A percentile compares a stretch with the other conserved stretches of the same genome.
These are phyloP conservation scores for Parazoanthus darwini DNA, from an alignment of 92 coral and sea anemone species.

Conservation along the genomic window DNA sequence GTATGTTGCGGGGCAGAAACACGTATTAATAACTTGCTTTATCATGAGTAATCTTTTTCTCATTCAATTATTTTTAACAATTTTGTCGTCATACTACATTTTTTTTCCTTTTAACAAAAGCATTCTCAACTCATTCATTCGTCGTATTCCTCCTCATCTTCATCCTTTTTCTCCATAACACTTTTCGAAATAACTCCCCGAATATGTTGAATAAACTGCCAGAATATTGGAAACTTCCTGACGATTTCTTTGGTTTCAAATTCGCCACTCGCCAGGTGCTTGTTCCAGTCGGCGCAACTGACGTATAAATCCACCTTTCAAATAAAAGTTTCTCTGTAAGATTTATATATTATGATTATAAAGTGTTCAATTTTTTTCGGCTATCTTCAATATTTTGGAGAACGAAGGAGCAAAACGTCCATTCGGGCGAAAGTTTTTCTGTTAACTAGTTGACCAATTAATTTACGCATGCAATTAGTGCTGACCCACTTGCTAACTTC, in stretches of 20 bases:
- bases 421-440: too few relatives aligned
- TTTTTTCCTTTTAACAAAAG: too few relatives aligned
- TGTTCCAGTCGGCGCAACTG: constrained; percentile 24
- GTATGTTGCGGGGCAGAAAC: too few relatives aligned
- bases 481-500: too few relatives aligned
- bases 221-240: constrained; percentile 1
- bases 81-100: too few relatives aligned
- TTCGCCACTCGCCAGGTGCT: constrained; percentile 8
- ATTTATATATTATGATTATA: neutral
- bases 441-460: too few relatives aligned
- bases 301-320: constrained; percentile 21
- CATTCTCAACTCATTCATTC: too few relatives aligned
- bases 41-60: too few relatives aligned
- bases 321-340: neutral
- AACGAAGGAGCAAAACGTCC: too few relatives aligned
- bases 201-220: constrained; percentile 3
- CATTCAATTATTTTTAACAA: too few relatives aligned
- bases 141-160: neutral
- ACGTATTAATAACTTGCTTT: too few relatives aligned
- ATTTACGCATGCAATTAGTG: too few relatives aligned
- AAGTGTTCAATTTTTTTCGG: neutral
- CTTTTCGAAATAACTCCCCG: neutral
- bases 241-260: constrained; percentile 19
- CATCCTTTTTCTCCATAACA: neutral
- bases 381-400: neutral